Conservation (phyloP, 1,140 invertebrate species). For the Metopolophium dirhodum region DNA sequence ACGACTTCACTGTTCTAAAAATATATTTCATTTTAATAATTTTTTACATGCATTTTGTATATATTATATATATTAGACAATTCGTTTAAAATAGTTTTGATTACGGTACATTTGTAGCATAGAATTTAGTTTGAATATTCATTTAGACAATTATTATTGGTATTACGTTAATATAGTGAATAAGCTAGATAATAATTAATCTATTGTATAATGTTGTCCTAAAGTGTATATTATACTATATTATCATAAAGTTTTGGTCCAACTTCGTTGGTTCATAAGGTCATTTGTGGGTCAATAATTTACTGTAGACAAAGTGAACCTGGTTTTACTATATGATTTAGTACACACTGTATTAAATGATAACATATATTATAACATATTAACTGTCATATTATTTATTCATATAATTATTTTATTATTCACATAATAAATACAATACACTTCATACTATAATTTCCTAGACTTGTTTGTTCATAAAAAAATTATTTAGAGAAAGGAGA, state of each 20-base stretch:
- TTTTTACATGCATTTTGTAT: not conserved
- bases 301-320: not conserved
- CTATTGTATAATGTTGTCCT: constrained; percentile 12
- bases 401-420: not conserved
- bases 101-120: not conserved
- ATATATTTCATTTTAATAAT: not conserved
- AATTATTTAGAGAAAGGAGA: not conserved
- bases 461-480: not conserved
- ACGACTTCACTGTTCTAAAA: not conserved
- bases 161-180: not conserved
- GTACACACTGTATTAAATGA: not conserved
- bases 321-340: not conserved
- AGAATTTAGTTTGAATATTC: not conserved
- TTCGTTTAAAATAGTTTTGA: not conserved
- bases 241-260: constrained; percentile 17
- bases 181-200: constrained; percentile 15
- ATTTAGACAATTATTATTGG: not conserved
- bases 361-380: not conserved
- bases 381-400: not conserved
- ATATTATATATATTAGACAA: not conserved
- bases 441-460: not conserved
- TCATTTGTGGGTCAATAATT: constrained; percentile 23
- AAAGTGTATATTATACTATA: not conserved
- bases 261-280: not conserved
- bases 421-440: not conserved